phyloP scores from a whole-genome alignment of 2,888 invertebrate species.

The Tetranychus truncatus region DNA sequence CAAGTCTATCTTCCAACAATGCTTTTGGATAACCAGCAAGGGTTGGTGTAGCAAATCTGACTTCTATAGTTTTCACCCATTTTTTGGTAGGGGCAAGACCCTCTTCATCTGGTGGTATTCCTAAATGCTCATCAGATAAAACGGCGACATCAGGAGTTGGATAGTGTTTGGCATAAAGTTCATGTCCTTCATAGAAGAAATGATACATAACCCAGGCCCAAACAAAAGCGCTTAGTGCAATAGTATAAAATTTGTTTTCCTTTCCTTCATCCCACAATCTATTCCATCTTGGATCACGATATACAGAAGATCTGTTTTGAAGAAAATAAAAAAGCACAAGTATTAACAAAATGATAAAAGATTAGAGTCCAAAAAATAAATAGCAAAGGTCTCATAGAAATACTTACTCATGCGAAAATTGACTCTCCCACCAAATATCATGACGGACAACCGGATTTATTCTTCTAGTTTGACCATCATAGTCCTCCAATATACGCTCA shows the following conservation, averaged over 20 bases:
- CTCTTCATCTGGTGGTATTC: conserved; percentile 18
- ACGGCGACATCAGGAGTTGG: not conserved
- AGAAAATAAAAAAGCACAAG: not conserved
- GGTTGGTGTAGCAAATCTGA: not conserved
- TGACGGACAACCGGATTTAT: not conserved
- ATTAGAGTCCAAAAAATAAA: not conserved
- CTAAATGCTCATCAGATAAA: conserved; percentile 18
- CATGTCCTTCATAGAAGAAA: not conserved
- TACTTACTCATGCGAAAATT: not conserved
- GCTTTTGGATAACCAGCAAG: not conserved
- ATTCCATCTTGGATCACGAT: not conserved
- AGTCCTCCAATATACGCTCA: not conserved
- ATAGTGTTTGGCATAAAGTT: conserved; percentile 9
- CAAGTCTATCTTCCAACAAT: not conserved
- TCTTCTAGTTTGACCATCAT: not conserved
- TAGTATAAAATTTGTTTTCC: not conserved
- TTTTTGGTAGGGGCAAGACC: conserved; percentile 11
- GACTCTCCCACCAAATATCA: not conserved
- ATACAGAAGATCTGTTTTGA: not conserved
- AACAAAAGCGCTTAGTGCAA: not conserved
- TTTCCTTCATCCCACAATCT: not conserved
- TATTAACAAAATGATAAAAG: not conserved
- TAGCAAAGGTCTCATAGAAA: not conserved
- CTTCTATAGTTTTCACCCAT: not conserved
- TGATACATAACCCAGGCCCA: conserved; percentile 10